A percentile compares a stretch with the other conserved stretches of the same genome.
phyloP scores from a whole-genome alignment of 2,888 invertebrate species.

The Meiosimyza decipiens region DNA sequence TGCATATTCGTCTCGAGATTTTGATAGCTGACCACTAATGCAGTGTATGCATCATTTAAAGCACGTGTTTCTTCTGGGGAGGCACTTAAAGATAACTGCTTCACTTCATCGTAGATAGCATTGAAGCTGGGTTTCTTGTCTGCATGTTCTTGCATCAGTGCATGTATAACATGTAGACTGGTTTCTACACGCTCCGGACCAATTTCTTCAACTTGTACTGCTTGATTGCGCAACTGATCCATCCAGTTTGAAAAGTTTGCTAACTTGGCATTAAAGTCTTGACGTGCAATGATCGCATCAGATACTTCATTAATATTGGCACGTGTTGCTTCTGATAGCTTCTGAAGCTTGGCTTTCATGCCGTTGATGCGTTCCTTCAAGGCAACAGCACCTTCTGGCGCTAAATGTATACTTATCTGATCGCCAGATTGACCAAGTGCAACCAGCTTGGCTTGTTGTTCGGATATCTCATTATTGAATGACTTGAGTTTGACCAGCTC shows the following conservation, averaged over 20 bases:
- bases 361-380: conserved; percentile 79
- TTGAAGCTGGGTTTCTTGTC: conserved; percentile 84
- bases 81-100: conserved; percentile 76
- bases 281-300: conserved; percentile 82
- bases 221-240: conserved; percentile 76
- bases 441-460: conserved; percentile 85
- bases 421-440: conserved; percentile 83
- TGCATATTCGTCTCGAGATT: conserved; percentile 79
- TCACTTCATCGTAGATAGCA: conserved; percentile 85
- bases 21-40: conserved; percentile 81
- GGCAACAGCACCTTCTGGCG: conserved; percentile 79
- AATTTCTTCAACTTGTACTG: conserved; percentile 83
- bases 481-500: conserved; percentile 82
- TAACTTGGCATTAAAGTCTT: conserved; percentile 85
- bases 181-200: conserved; percentile 84
- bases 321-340: conserved; percentile 81
- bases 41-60: conserved; percentile 80
- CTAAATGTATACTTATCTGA: conserved; percentile 79
- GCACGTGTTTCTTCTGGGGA: conserved; percentile 80
- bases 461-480: conserved; percentile 85
- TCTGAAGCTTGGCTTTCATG: conserved; percentile 79
- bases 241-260: conserved; percentile 85
- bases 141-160: conserved; percentile 84
- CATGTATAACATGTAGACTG: conserved; percentile 81
- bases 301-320: conserved; percentile 83